phyloP scores from a whole-genome alignment of 2,113 vertebrate species.

The Scortum barcoo region DNA sequence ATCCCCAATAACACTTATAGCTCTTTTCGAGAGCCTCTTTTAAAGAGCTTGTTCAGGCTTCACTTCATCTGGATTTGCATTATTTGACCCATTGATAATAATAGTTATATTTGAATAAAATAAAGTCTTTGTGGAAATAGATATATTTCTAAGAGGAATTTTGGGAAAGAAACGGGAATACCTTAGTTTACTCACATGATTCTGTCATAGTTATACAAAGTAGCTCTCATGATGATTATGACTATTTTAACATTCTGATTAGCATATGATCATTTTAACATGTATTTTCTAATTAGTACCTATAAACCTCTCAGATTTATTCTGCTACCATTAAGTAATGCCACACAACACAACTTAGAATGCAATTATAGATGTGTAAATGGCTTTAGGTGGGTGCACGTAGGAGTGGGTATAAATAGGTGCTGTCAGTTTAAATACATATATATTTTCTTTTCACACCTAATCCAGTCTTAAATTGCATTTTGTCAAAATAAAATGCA shows the following conservation, averaged over 20 bases:
- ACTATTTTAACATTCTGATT: not conserved
- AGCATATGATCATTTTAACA: not conserved
- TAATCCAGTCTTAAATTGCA: too few species aligned
- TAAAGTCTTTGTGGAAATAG: not conserved
- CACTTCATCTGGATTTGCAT: not conserved
- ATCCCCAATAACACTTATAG: slow-evolving; percentile 20
- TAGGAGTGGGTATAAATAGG: too few species aligned
- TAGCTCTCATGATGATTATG: not conserved
- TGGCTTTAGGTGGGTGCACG: too few species aligned
- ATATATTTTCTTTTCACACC: too few species aligned
- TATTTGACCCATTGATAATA: slow-evolving; percentile 1
- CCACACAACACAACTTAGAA: too few species aligned
- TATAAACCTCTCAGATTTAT: too few species aligned
- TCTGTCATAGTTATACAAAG: not conserved
- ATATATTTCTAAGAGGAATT: not conserved
- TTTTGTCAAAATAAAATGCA: too few species aligned
- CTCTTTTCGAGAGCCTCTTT: not conserved
- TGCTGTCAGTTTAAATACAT: too few species aligned
- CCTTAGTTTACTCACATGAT: not conserved
- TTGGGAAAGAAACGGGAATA: not conserved
- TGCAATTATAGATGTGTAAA: too few species aligned
- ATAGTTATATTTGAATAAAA: not conserved
- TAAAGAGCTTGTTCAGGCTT: slow-evolving; percentile 7
- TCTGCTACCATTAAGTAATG: too few species aligned
- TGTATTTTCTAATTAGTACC: too few species aligned